Base-by-base conservation (phyloP, 1,140 invertebrate species). In the Temnothorax nylanderi region DNA sequence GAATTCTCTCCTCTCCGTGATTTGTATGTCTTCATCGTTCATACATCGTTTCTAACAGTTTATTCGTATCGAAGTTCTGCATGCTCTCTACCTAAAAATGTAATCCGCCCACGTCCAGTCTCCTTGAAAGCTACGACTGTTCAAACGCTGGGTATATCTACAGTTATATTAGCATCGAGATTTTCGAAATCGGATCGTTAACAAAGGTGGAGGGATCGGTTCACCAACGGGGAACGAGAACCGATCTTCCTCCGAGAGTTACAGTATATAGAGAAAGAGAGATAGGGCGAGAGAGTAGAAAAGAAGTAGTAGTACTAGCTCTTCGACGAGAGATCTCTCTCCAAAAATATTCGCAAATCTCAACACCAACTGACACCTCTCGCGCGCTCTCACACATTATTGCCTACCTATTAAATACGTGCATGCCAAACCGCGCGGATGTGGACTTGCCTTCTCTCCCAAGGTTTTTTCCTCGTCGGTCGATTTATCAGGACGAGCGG, bases 341-440 rank as follows among this genome's bases (percentile, higher is more conserved):
- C 21, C 26, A 62, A 75, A 84, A 84, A 75, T 75, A 84, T 60
- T 75, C 44, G 26, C 54, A 37, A 60, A 37, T 84, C 80, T 75
- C 54, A 32, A 16, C 77, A 41, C 69, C 62, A 60, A 26, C 18
- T 13, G 41, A 60, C 49, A 44, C 37, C 60, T 37, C 47, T 26
- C 26, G 34, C 44, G 44, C 16, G 21, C 54, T 72, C 49, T 26
- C 26, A 26, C 26, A 21, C 47, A 47, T 88, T 74, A 64, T 51
- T 87, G 80, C 88, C 84, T 87, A 86, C 41, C 69, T 81, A 76
- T 89, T 49, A 47, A 26, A 2, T 11, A 74, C 77, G 88, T 89
- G 87, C 65, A 89, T 85, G 67, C 26, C 67, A 65, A 78, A 51
- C 81, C 58, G 86, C 67, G 44, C 49, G 64, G 44, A 67, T 41